phyloP scores from a whole-genome alignment of 2,113 vertebrate species.

The Myrmecophaga tridactyla region DNA sequence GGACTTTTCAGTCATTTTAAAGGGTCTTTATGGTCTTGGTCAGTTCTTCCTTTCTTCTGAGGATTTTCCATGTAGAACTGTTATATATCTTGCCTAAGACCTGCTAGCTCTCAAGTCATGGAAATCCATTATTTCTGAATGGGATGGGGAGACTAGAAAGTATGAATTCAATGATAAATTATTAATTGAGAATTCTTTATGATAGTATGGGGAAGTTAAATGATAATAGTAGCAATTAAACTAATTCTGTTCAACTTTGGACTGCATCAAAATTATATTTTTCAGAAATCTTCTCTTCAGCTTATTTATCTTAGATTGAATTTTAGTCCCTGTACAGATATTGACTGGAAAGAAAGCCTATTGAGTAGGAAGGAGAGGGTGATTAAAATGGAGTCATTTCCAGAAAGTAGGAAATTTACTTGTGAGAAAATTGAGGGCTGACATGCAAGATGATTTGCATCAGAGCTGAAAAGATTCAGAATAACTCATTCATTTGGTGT shows the following conservation, averaged over 20 bases:
- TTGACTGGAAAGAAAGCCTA: neutral
- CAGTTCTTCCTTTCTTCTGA: neutral
- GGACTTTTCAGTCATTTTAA: neutral
- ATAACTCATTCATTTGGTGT: neutral
- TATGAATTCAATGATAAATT: neutral
- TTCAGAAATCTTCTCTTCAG: neutral
- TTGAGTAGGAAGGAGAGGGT: neutral
- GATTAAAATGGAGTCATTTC: constrained; percentile 7
- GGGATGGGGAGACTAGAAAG: neutral
- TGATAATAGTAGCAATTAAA: neutral
- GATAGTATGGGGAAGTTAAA: neutral
- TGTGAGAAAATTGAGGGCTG: neutral
- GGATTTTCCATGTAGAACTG: neutral
- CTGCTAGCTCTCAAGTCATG: neutral
- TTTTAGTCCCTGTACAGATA: neutral
- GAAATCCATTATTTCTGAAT: neutral
- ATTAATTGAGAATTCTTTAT: neutral
- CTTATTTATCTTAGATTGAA: neutral
- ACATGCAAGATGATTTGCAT: neutral
- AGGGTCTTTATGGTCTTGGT: neutral
- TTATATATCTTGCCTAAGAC: neutral
- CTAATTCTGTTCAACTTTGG: neutral
- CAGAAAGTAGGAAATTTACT: constrained; percentile 22
- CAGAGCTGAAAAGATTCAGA: neutral
- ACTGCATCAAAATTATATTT: neutral